Conservation (phyloP, 2,888 invertebrate species). For the Iselma pallidipennis region DNA sequence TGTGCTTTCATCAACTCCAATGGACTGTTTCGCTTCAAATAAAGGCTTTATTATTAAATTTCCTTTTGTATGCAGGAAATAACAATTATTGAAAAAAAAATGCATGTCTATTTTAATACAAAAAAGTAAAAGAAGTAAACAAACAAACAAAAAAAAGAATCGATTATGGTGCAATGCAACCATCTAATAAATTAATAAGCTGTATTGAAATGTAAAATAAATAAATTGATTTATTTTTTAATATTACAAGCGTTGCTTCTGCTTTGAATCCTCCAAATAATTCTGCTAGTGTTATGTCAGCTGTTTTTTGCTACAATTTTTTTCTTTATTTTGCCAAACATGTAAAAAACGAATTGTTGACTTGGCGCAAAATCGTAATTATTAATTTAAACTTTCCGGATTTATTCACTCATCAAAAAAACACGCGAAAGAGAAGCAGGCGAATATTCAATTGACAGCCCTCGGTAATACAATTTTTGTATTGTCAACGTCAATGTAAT, state of each 20-base stretch:
- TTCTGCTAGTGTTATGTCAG: neutral
- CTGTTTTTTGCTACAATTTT: neutral
- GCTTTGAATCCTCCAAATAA: slow-evolving; percentile 8
- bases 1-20: slow-evolving; percentile 15
- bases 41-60: slow-evolving; percentile 18
- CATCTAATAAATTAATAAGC: neutral
- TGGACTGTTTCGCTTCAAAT: slow-evolving; percentile 14
- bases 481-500: too few species aligned
- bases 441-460: too few species aligned
- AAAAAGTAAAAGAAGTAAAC: too few species aligned
- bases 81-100: slow-evolving; percentile 8
- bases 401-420: too few species aligned
- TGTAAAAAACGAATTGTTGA: neutral
- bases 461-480: too few species aligned
- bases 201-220: slow-evolving; percentile 11
- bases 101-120: slow-evolving; percentile 15
- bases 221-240: too few species aligned
- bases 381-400: neutral
- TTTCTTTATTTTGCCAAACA: neutral
- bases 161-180: slow-evolving; percentile 3
- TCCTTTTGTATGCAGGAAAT: slow-evolving; percentile 8
- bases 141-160: neutral
- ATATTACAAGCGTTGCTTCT: slow-evolving; percentile 16
- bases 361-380: neutral
- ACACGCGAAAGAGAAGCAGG: too few species aligned